Evolutionary conservation across 1,140 invertebrate species (phyloP).

Genomic region (Drosophila mauritiana): DNA sequence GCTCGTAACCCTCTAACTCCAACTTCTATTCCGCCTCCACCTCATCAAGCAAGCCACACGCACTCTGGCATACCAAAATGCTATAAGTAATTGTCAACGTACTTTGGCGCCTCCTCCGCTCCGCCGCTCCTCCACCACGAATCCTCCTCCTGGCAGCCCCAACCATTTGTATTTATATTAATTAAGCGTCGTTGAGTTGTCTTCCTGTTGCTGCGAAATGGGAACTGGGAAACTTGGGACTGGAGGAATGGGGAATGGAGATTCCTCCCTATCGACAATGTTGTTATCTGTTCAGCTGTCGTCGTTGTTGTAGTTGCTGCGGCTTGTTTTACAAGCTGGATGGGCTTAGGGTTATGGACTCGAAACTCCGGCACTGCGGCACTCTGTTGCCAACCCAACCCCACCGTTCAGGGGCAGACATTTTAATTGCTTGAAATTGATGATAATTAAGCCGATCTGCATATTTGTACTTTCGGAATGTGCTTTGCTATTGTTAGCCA

Average conservation of each 20-base stretch:
- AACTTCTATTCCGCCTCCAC: background rate
- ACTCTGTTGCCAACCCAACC: background rate
- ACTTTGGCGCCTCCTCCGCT: conserved; percentile 58
- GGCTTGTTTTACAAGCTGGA: conserved; percentile 75
- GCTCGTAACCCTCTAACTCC: conserved; percentile 4
- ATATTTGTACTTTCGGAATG: conserved; percentile 66
- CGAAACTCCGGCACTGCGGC: conserved; percentile 3
- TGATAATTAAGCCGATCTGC: conserved; percentile 81
- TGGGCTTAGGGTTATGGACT: conserved; percentile 61
- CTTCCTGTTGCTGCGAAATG: conserved; percentile 58
- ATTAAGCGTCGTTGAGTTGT: conserved; percentile 79
- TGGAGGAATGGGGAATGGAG: background rate
- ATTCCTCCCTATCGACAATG: conserved; percentile 52
- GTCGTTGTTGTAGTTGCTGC: conserved; percentile 59
- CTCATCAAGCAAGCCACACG: conserved; percentile 23
- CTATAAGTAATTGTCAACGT: conserved; percentile 81
- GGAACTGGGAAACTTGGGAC: background rate
- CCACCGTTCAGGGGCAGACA: conserved; percentile 55
- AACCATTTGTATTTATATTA: conserved; percentile 78
- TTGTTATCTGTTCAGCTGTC: conserved; percentile 78
- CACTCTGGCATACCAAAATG: conserved; percentile 70
- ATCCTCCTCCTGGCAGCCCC: conserved; percentile 17
- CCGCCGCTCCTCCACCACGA: background rate
- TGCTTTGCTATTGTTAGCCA: conserved; percentile 66
- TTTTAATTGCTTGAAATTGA: conserved; percentile 81